Conservation (phyloP, 2,888 invertebrate genomes). For the Polia nebulosa region DNA sequence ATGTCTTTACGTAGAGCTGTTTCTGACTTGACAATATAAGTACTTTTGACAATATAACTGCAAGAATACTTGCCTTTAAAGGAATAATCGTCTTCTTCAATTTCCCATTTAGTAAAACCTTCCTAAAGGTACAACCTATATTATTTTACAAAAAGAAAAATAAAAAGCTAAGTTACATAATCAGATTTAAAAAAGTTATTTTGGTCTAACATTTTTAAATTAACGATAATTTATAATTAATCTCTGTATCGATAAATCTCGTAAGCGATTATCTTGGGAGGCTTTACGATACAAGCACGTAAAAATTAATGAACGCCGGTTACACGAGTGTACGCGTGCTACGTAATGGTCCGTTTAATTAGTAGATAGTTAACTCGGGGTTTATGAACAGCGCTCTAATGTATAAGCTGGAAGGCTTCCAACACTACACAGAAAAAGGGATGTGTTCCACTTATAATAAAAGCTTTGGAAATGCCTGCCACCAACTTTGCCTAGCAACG, state of each 20-base stretch:
- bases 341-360: slow-evolving; percentile 73
- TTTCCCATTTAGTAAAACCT: slow-evolving; percentile 32
- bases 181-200: slow-evolving; percentile 48
- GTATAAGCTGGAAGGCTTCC: slow-evolving; percentile 55
- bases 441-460: slow-evolving; percentile 31
- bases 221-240: slow-evolving; percentile 54
- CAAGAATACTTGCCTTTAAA: slow-evolving; percentile 38
- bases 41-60: slow-evolving; percentile 56
- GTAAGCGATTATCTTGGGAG: slow-evolving; percentile 42
- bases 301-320: slow-evolving; percentile 70
- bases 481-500: slow-evolving; percentile 20
- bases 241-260: slow-evolving; percentile 53
- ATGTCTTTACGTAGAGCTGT: slow-evolving; percentile 21
- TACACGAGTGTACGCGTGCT: slow-evolving; percentile 71
- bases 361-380: slow-evolving; percentile 61
- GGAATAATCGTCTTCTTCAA: slow-evolving; percentile 41
- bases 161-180: neutral
- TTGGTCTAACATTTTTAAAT: slow-evolving; percentile 56
- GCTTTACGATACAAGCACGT: slow-evolving; percentile 56
- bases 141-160: slow-evolving; percentile 16
- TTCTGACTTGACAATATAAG: slow-evolving; percentile 46
- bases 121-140: neutral
- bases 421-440: slow-evolving; percentile 29
- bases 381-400: slow-evolving; percentile 48
- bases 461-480: slow-evolving; percentile 22